A percentile compares a stretch with the other conserved stretches of the same genome.
Conservation (phyloP, 2,113 vertebrate genomes). For the Pterocles orientalis region DNA sequence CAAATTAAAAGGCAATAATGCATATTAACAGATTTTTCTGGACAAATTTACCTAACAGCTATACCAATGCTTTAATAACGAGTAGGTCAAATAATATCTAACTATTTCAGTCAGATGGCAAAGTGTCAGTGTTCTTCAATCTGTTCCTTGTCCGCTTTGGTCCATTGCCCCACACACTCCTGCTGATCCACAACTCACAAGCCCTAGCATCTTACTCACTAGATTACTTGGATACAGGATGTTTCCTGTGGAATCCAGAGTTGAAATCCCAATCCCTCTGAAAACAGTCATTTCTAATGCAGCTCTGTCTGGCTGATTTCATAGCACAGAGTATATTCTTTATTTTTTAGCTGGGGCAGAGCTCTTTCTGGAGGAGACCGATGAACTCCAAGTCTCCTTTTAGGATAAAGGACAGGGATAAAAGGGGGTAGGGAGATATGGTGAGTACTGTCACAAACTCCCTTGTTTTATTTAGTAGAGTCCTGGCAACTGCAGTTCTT, state of each 20-base stretch:
- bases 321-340: not conserved
- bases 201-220: not conserved
- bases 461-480: constrained; percentile 1
- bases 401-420: not conserved
- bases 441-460: not conserved
- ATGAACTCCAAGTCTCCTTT: not conserved
- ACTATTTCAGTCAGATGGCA: not conserved
- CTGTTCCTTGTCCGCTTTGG: not conserved
- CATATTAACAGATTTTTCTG: not conserved
- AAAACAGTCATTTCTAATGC: not conserved
- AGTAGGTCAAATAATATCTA: not conserved
- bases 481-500: not conserved
- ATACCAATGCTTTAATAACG: not conserved
- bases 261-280: not conserved
- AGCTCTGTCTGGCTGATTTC: not conserved
- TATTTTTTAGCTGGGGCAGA: not conserved
- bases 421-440: not conserved
- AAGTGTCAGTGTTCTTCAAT: not conserved
- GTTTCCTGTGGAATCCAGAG: not conserved
- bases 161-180: not conserved
- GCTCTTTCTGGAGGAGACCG: not conserved
- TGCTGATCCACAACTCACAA: not conserved
- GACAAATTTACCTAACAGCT: not conserved
- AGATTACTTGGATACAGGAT: not conserved
- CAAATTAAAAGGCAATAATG: not conserved